Base-by-base conservation (phyloP, 2,797 vertebrate species). In the Myiotriccus ornatus region DNA sequence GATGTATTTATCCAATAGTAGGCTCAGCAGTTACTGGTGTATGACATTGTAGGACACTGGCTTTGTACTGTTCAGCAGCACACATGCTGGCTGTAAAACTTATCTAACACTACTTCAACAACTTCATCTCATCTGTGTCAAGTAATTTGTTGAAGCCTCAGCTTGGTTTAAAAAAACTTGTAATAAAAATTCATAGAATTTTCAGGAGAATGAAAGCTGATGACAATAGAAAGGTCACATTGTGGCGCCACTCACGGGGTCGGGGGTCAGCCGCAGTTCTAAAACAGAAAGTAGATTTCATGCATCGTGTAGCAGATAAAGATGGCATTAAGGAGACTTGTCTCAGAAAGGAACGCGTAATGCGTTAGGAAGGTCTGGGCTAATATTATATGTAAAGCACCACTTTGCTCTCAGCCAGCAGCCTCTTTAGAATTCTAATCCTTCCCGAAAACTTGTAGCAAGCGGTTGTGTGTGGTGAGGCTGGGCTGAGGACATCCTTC, bases 131-230 rank as follows among this genome's bases (percentile, higher is more conserved):
- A 97, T 98, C 97, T 97, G 98, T 98, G 98, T 98, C 98, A 98
- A 98, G 98, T 98, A 98, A 98, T 98, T 98, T 98, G 98, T 98
- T 98, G 98, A 98, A 98, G 98, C 97, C 97, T 98, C 97, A 98
- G 98, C 97, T 96, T 96, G 97, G 97, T 95, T 97, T 97, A 97
- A 97, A 98, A 97, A 98, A 97, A 96, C 97, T 97, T 98, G 98
- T 98, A 98, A 99, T 99, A 99, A 99, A 99, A 99, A 99, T 99
- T 99, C 99, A 99, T 99, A 98, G 99, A 99, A 99, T 99, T 99
- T 98, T 98, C 98, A 98, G 97, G 98, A 98, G 98, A 97, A 98
- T 97, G 98, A 98, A 98, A 99, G 99, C 98, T 97, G 98, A 99
- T 99, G 99, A 98, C 98, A 98, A 98, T 97, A 98, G 98, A 98